Conservation (phyloP, 2,888 invertebrate genomes). For the Anorthoa munda region DNA sequence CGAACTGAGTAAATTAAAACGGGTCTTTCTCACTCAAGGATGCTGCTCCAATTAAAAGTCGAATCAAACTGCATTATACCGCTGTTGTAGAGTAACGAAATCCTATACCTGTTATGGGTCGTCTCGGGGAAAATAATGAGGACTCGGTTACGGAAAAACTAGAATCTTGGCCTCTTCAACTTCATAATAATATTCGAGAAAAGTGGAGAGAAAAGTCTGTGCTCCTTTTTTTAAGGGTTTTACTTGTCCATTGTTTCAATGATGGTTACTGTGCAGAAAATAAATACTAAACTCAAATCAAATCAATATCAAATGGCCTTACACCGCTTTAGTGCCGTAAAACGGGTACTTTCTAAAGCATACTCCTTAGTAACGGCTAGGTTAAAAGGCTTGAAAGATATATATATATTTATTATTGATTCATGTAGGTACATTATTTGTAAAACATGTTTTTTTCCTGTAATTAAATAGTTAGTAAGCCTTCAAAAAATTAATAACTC, state of each 20-base stretch:
- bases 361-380: too few relatives aligned
- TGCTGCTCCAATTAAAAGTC: slow-evolving; percentile 75
- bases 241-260: background rate
- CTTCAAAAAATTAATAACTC: too few relatives aligned
- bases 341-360: too few relatives aligned
- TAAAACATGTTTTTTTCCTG: too few relatives aligned
- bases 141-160: slow-evolving; percentile 32
- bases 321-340: too few relatives aligned
- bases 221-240: background rate
- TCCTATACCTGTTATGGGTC: slow-evolving; percentile 46
- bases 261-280: background rate
- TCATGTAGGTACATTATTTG: too few relatives aligned
- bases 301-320: too few relatives aligned
- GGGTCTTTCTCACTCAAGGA: slow-evolving; percentile 60
- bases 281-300: background rate
- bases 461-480: too few relatives aligned
- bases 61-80: slow-evolving; percentile 71
- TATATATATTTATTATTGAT: too few relatives aligned
- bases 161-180: slow-evolving; percentile 6
- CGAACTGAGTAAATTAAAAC: slow-evolving; percentile 71
- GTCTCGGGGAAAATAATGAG: slow-evolving; percentile 38
- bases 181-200: slow-evolving; percentile 16
- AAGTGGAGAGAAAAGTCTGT: background rate
- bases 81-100: slow-evolving; percentile 58
- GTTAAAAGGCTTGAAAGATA: too few relatives aligned